A percentile compares a stretch with the other conserved stretches of the same genome.
These are phyloP conservation scores for Apamea crenata DNA, from an alignment of 2,888 invertebrate genomes.

Conservation along the genomic window DNA sequence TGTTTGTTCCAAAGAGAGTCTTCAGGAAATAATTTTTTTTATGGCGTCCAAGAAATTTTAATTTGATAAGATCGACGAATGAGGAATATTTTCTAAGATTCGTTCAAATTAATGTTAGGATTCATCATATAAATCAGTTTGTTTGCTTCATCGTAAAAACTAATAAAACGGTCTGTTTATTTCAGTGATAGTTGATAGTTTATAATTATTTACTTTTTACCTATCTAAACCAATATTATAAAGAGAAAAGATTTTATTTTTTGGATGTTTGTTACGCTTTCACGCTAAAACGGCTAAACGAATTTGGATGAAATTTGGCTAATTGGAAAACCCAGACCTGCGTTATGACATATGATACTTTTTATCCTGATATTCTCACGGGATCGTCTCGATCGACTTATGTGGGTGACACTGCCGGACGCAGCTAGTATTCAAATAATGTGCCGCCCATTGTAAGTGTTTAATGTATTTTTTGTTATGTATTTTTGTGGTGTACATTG, in stretches of 20 bases:
- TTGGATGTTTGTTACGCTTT: not conserved
- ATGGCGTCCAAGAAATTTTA: not conserved
- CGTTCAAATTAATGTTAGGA: not conserved
- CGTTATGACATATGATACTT: not conserved
- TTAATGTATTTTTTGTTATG: too few species aligned
- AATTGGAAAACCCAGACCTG: not conserved
- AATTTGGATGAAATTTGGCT: not conserved
- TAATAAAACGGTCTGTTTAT: not conserved
- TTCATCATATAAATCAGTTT: constrained; percentile 10
- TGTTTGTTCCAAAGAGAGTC: constrained; percentile 10
- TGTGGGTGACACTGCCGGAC: not conserved
- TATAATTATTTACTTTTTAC: not conserved
- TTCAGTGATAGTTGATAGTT: not conserved
- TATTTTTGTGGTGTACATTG: not conserved
- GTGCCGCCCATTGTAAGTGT: not conserved
- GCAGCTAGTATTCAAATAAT: not conserved
- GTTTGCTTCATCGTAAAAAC: not conserved
- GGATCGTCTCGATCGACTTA: too few species aligned
- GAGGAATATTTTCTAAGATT: constrained; percentile 19
- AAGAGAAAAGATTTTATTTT: too few species aligned
- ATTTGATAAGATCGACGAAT: constrained; percentile 2
- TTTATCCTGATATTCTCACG: not conserved
- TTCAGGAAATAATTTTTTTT: constrained; percentile 14
- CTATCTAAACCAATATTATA: not conserved
- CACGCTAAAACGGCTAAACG: not conserved